phyloP scores from a whole-genome alignment of 2,888 invertebrate species.

The Chymomyza procnemis region DNA sequence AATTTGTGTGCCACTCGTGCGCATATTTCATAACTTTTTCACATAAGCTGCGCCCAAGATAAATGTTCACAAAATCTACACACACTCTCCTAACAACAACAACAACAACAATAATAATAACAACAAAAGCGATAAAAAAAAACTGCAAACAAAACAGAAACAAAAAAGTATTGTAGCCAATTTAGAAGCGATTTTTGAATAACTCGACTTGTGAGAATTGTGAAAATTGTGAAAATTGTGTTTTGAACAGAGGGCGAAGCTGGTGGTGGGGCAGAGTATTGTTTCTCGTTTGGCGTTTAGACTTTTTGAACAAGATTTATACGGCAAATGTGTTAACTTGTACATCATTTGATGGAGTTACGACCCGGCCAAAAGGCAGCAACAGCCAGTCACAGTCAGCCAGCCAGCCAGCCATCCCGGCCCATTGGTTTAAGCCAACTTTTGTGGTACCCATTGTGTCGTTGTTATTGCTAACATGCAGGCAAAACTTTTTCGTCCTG shows the following conservation, averaged over 20 bases:
- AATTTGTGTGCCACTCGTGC: slow-evolving; percentile 67
- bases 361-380: slow-evolving; percentile 21
- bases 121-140: slow-evolving; percentile 49
- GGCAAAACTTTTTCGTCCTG: slow-evolving; percentile 35
- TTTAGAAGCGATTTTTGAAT: slow-evolving; percentile 76
- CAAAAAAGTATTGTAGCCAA: slow-evolving; percentile 64
- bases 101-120: slow-evolving; percentile 74
- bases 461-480: slow-evolving; percentile 1
- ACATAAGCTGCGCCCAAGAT: slow-evolving; percentile 74
- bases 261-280: background rate
- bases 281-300: slow-evolving; percentile 29
- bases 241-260: background rate
- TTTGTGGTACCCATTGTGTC: background rate
- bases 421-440: background rate
- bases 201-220: slow-evolving; percentile 66
- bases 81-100: slow-evolving; percentile 66
- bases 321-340: slow-evolving; percentile 75
- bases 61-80: slow-evolving; percentile 75
- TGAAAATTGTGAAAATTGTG: slow-evolving; percentile 19
- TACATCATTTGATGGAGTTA: slow-evolving; percentile 77
- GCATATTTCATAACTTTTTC: slow-evolving; percentile 76
- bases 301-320: slow-evolving; percentile 72
- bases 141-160: slow-evolving; percentile 48
- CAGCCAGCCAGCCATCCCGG: slow-evolving; percentile 2
- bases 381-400: background rate